Conservation (phyloP, 2,888 invertebrate genomes). For the Dichetophora obliterata region DNA sequence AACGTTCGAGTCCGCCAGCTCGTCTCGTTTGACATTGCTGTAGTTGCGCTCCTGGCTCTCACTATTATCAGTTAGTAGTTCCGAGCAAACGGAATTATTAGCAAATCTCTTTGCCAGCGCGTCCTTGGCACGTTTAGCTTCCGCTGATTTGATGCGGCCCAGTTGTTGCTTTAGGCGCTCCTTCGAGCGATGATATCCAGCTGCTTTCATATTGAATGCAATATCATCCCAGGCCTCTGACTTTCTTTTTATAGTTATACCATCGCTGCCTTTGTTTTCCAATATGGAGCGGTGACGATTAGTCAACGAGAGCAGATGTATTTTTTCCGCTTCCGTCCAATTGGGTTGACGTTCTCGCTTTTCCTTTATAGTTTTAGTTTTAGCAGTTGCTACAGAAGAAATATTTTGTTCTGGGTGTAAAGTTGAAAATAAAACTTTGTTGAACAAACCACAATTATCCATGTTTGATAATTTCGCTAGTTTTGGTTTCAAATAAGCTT, state of each 20-base stretch:
- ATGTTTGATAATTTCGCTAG: background rate
- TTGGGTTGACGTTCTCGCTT: conserved; percentile 52
- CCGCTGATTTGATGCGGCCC: conserved; percentile 47
- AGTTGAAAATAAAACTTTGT: background rate
- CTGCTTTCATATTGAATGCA: conserved; percentile 45
- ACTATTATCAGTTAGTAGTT: background rate
- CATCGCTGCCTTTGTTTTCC: conserved; percentile 49
- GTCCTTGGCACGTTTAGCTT: conserved; percentile 46
- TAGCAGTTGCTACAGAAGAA: background rate
- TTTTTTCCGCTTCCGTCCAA: conserved; percentile 51
- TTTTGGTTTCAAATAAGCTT: background rate
- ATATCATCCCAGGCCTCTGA: conserved; percentile 51
- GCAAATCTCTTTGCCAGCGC: conserved; percentile 32
- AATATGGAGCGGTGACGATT: conserved; percentile 43
- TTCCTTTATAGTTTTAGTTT: conserved; percentile 32
- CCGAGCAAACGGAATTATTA: background rate
- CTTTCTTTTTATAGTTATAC: conserved; percentile 48
- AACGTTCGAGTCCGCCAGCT: background rate
- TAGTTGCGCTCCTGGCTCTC: background rate
- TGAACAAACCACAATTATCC: background rate
- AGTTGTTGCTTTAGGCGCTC: conserved; percentile 50
- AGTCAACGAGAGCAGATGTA: conserved; percentile 46
- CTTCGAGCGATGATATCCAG: conserved; percentile 49
- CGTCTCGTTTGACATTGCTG: background rate
- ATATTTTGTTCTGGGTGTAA: background rate